Base-by-base conservation (phyloP, 2,888 invertebrate species). In the Heliconius ethilla region DNA sequence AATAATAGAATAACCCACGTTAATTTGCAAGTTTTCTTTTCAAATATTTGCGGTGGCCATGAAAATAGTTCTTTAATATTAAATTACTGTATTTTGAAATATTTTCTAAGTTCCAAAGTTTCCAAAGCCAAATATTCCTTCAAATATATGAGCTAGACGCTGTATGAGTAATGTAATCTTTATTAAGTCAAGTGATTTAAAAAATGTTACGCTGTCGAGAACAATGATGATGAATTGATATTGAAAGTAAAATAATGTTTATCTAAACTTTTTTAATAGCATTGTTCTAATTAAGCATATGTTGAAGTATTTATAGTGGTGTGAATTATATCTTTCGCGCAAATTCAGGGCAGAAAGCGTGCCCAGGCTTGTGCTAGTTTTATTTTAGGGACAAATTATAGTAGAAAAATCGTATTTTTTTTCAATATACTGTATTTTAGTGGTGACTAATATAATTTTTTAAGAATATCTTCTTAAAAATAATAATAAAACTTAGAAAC, bases 311-410 rank as follows among this genome's bases (percentile, higher is more conserved):
- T 25, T 72, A 29, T 70, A 29, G 33, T 27, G 37, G 18, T 63
- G 63, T 62, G 63, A 63, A 63, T 40, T 74, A 40, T 59, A 40
- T 37, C 25, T 63, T 62, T 74, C 73, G 63, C 29, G 40, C 22
- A 45, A 74, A 74, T 74, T 74, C 22, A 74, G 74, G 40, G 74
- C 74, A 74, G 40, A 74, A 65, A 63, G 74, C 27, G 63, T 65
- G 63, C 63, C 65, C 74, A 74, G 74, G 27, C n/a, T 65, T 74
- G 74, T 74, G 74, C 63, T 74, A 74, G 74, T 74, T 74, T 74
- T 74, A 74, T 74, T 74, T 74, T 74, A 40, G 63, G 62, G 40
- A 65, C 63, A 27, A 40, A 40, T 45, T n/a, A 2, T 63, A 63
- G 15, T 15, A 55, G 15, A 72, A 55, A 27, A 25, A 40, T 5